These are phyloP conservation scores for Tenualosa ilisha DNA, from an alignment of 2,797 vertebrate species.

Conservation along the genomic window DNA sequence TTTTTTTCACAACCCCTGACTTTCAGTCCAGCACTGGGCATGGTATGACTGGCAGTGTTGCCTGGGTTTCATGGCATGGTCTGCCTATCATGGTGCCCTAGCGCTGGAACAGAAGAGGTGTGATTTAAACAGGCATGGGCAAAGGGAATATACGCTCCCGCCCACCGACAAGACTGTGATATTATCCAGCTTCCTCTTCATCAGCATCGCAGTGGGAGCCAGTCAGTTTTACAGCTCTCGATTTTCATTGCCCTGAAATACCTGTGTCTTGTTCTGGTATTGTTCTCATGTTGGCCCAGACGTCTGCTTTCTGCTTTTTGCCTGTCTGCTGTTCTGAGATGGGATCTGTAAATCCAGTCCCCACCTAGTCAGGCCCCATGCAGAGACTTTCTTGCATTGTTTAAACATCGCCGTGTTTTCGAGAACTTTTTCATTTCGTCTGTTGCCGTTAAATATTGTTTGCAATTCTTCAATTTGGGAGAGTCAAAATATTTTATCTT, in stretches of 20 bases:
- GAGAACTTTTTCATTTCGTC: constrained; percentile 67
- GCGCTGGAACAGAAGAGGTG: background rate
- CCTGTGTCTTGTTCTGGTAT: background rate
- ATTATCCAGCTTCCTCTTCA: background rate
- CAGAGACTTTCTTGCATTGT: constrained; percentile 51
- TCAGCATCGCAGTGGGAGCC: background rate
- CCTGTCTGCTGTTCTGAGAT: constrained; percentile 33
- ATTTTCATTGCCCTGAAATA: background rate
- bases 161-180: background rate
- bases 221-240: background rate
- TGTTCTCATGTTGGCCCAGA: constrained; percentile 1
- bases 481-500: constrained; percentile 77
- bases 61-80: background rate
- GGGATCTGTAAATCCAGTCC: constrained; percentile 34
- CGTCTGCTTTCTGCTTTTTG: background rate
- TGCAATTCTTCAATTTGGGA: constrained; percentile 75
- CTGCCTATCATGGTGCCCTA: background rate
- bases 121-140: background rate
- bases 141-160: background rate
- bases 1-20: too few relatives aligned
- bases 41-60: background rate
- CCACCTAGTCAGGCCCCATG: constrained; percentile 22
- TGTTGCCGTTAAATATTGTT: constrained; percentile 70
- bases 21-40: too few relatives aligned
- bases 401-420: constrained; percentile 69